Base-by-base conservation (phyloP, 2,888 invertebrate species). In the Phortica magna region DNA sequence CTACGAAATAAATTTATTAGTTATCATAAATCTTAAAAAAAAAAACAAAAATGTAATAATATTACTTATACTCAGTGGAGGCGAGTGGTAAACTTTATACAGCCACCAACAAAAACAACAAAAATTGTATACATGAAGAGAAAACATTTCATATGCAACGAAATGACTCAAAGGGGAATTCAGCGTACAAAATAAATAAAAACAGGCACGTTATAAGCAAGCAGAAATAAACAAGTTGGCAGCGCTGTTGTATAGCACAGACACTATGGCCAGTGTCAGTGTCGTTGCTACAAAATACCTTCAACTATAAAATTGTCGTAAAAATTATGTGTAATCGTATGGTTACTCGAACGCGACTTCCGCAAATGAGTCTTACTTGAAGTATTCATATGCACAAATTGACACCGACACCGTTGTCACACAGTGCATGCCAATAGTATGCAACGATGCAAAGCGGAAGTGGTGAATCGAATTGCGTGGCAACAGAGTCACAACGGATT, bases 131-230 rank as follows among this genome's bases (percentile, higher is more conserved):
- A 61, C 17, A 61, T 61, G n/a, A 19, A 61, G n/a, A 61, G 67
- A 74, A 73, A 79, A 71, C 76, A 78, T 83, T 80, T 82, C 83
- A 83, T 84, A 87, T 90, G 89, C 86, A 88, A 83, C 84, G 82
- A 84, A 89, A 90, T 89, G 84, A 84, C 86, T 82, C 90, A 84
- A 83, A 84, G 86, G 90, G 90, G 90, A 39, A 39, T 39, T 39
- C 0, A 65, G 48, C 48, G 14, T 14, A 14, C 14, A 14, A 9
- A 48, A 48, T 48, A 48, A 48, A 48, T 48, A 48, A 48, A 48
- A 9, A 48, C 14, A 14, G 48, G 74, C 55, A 76, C 68, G 61
- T 12, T 12, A 41, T 22, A 12, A 9, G 2, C 65, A 57, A 43
- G 12, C 3, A 41, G 17, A 12, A 9, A 1, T 59, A 57, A 43